Percentiles rank a stretch among this genome's conserved stretches.
These are phyloP conservation scores for Sandelia bainsii DNA, from an alignment of 2,797 vertebrate species.

Conservation along the genomic window DNA sequence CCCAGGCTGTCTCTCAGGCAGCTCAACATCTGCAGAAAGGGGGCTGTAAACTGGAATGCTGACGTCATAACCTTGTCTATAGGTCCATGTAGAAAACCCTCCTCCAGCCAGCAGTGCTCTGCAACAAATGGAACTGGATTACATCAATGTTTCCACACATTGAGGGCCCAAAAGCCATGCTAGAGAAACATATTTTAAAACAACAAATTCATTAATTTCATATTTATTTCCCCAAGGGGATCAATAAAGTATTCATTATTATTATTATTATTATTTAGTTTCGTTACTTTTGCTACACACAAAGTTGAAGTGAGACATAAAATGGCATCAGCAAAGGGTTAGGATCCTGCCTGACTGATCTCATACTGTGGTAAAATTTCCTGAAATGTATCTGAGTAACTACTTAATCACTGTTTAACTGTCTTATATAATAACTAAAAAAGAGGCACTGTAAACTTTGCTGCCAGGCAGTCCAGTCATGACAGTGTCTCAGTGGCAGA, in stretches of 20 bases:
- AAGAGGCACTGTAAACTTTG: background rate
- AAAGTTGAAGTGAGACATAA: constrained; percentile 6
- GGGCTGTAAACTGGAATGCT: constrained; percentile 98
- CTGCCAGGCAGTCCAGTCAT: background rate
- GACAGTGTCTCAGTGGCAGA: too few species aligned
- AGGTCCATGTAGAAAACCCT: constrained; percentile 98
- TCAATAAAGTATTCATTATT: too few species aligned
- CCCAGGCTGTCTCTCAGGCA: constrained; percentile 93
- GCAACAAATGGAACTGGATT: constrained; percentile 56
- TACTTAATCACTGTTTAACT: too few species aligned
- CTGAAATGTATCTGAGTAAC: too few species aligned
- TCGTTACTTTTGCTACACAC: background rate
- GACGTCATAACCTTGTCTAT: constrained; percentile 98
- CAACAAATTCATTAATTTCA: background rate
- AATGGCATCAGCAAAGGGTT: constrained; percentile 28
- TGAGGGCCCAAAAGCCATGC: background rate
- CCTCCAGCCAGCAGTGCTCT: constrained; percentile 96
- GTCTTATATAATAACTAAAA: too few species aligned
- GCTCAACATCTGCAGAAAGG: constrained; percentile 90
- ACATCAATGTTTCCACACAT: constrained; percentile 20
- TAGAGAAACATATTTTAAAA: constrained; percentile 5
- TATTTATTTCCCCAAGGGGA: too few species aligned
- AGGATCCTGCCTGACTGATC: constrained; percentile 12
- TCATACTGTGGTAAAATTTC: too few species aligned
- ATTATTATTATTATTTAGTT: background rate